Percentiles rank a stretch among this genome's conserved stretches.
phyloP scores from a whole-genome alignment of 2,888 invertebrate species.

The Nomada hirtipes region DNA sequence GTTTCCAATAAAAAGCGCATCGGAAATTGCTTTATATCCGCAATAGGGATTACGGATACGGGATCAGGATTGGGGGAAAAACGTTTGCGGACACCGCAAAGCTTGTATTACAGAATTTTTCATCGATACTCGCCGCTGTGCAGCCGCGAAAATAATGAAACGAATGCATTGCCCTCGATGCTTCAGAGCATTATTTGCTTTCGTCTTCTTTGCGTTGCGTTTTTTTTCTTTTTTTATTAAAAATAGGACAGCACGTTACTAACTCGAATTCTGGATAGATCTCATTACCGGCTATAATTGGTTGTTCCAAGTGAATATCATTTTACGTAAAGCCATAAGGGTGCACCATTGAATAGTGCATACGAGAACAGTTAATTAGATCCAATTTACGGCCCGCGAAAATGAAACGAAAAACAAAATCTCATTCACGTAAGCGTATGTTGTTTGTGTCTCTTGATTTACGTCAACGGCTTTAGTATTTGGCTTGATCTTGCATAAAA shows the following conservation, averaged over 20 bases:
- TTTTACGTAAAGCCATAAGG: conserved; percentile 31
- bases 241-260: conserved; percentile 14
- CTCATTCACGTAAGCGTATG: conserved; percentile 19
- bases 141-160: neutral
- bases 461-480: neutral
- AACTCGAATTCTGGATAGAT: conserved; percentile 23
- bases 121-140: neutral
- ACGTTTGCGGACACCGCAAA: neutral
- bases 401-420: conserved; percentile 45
- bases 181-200: no score
- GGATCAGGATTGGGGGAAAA: neutral
- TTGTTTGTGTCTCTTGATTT: neutral
- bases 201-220: neutral
- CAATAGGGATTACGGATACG: neutral
- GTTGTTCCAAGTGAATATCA: conserved; percentile 18
- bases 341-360: conserved; percentile 11
- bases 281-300: conserved; percentile 56
- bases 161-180: neutral
- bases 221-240: neutral
- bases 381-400: conserved; percentile 38
- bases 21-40: conserved; percentile 34
- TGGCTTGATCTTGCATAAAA: neutral
- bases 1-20: conserved; percentile 16
- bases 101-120: conserved; percentile 7
- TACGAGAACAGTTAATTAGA: conserved; percentile 58